phyloP scores from a whole-genome alignment of 2,797 vertebrate species.

The Pelodytes ibericus region DNA sequence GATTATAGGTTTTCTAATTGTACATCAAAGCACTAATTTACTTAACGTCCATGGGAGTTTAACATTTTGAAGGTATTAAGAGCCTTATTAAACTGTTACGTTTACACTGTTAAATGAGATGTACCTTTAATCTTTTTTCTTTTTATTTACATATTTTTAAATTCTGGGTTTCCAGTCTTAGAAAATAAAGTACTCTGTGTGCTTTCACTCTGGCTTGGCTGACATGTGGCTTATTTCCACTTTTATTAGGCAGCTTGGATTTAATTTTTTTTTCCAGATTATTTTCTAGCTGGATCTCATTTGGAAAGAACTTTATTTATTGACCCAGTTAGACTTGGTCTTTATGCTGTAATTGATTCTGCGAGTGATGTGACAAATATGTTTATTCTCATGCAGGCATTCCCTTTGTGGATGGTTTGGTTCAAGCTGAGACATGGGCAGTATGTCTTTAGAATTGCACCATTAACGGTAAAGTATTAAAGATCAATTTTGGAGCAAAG shows the following conservation, averaged over 20 bases:
- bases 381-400: too few relatives aligned
- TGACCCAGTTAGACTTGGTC: neutral
- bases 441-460: too few relatives aligned
- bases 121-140: conserved; percentile 48
- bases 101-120: conserved; percentile 37
- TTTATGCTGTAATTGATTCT: neutral
- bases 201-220: conserved; percentile 16
- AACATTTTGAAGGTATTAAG: conserved; percentile 13
- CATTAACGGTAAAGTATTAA: too few relatives aligned
- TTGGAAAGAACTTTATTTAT: conserved; percentile 17
- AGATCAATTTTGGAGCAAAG: too few relatives aligned
- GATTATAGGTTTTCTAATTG: conserved; percentile 7
- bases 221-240: conserved; percentile 43
- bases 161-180: conserved; percentile 1
- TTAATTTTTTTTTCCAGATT: conserved; percentile 5
- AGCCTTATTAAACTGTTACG: conserved; percentile 27
- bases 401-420: too few relatives aligned
- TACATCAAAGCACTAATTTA: conserved; percentile 35
- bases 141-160: conserved; percentile 41
- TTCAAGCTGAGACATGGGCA: too few relatives aligned
- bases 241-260: conserved; percentile 48
- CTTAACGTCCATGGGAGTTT: conserved; percentile 8
- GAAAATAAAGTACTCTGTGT: conserved; percentile 43
- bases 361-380: too few relatives aligned
- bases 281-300: conserved; percentile 26